Evolutionary conservation across 30 jellyfish, hydroid and myxozoan genomes (phyloP), one percentile per base, ranked within the genome.

Genomic region (Mastigias papua): DNA sequence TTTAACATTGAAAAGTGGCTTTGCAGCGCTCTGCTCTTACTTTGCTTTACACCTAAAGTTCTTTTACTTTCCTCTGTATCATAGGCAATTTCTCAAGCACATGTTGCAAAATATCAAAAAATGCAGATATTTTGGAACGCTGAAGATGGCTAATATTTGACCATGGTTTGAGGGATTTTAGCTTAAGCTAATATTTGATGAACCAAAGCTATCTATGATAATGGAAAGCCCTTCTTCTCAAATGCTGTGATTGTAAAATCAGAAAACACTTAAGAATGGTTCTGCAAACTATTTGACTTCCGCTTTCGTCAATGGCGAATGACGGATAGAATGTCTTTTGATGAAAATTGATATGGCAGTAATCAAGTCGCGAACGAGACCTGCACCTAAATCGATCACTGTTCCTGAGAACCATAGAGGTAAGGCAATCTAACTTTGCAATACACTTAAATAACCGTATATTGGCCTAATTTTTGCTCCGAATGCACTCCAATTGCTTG

Each of bases 141-240:
- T 1, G 76, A 8, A 58, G 49, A 75, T 42, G 31, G 49, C 17
- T 29, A 22, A 9, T 75, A 69, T 75, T 75, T 75, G 25, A 75
- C 29, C 68, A 20, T 48, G 34, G 83, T 68, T 72, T 60, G 37
- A 75, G 49, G 29, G 74, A 75, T 28, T 51, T 75, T 23, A 60
- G 15, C 82, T 21, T 61, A 7, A 16, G 79, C 64, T 34, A 80
- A 80, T 65, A 34, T 80, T 58, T 80, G 72, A 23, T 64, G 27
- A 29, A 64, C 50, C 37, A 62, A 61, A 62, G 22, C 54, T 46
- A 33, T 48, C 17, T 23, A 48, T 13, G 5, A 35, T 30, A 48
- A 35, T 54, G 29, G 48, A 64, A 60, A 46, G 29, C 20, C 35
- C 48, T 33, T 54, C 27, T 71, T 31, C 19, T 57, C 9, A 34